These are phyloP conservation scores for Metallyticus violacea DNA, from an alignment of 2,888 invertebrate species.

Conservation along the genomic window DNA sequence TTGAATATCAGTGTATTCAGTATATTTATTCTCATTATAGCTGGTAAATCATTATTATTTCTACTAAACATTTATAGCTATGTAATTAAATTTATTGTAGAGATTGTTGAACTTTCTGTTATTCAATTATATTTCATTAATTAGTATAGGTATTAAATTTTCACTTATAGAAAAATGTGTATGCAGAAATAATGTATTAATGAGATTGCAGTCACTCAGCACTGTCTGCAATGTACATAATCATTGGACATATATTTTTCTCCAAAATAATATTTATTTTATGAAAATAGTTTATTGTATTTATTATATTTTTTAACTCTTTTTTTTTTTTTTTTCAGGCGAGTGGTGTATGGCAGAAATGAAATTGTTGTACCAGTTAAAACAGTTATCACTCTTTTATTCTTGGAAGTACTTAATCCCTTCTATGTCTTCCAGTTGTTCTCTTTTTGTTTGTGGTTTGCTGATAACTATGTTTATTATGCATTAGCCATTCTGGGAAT, in stretches of 20 bases:
- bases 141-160: too few species aligned
- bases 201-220: not conserved
- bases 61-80: too few species aligned
- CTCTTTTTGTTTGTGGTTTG: conserved; percentile 84
- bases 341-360: conserved; percentile 79
- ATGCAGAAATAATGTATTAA: too few species aligned
- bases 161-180: too few species aligned
- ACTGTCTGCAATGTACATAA: not conserved
- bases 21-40: too few species aligned
- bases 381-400: conserved; percentile 66
- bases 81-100: too few species aligned
- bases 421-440: conserved; percentile 95
- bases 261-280: not conserved
- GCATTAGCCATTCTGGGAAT: conserved; percentile 82
- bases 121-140: too few species aligned
- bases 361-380: conserved; percentile 79
- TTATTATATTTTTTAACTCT: conserved; percentile 6
- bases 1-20: too few species aligned
- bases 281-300: not conserved
- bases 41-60: too few species aligned
- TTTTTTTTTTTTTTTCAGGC: conserved; percentile 50
- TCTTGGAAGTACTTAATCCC: conserved; percentile 85
- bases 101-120: too few species aligned
- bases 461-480: conserved; percentile 87
- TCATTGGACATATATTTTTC: not conserved